A percentile compares a stretch with the other conserved stretches of the same genome.
phyloP scores from a whole-genome alignment of 2,113 vertebrate genomes.

The Noturus placidus region DNA sequence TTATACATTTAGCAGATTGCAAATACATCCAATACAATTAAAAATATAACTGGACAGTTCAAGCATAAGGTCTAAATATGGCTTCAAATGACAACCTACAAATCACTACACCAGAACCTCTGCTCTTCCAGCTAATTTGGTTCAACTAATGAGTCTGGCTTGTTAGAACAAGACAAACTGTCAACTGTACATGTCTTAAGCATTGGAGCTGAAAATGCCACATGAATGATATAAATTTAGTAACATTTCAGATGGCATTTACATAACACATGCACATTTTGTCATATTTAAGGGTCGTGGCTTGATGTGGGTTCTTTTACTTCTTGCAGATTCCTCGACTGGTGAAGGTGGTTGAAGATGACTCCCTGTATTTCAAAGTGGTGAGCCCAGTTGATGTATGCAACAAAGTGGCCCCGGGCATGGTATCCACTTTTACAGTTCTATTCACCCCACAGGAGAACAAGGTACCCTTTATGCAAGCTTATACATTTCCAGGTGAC shows the following conservation, averaged over 20 bases:
- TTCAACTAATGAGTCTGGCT: background rate
- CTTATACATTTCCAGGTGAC: background rate
- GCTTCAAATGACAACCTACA: too few species aligned
- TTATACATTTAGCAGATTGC: background rate
- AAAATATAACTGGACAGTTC: background rate
- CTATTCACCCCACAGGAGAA: slow-evolving; percentile 80
- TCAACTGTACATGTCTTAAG: background rate
- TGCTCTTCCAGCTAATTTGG: background rate
- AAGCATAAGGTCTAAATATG: background rate
- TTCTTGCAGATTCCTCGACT: slow-evolving; percentile 69
- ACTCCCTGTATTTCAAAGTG: slow-evolving; percentile 79
- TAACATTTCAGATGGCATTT: background rate
- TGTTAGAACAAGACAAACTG: background rate
- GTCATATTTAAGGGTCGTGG: background rate
- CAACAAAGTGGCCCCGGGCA: slow-evolving; percentile 76
- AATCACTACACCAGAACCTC: background rate
- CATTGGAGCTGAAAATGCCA: background rate
- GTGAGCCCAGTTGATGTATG: slow-evolving; percentile 60
- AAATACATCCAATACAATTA: background rate
- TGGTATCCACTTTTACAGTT: slow-evolving; percentile 70
- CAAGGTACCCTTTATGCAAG: slow-evolving; percentile 73
- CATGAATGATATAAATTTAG: background rate
- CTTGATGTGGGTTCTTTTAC: too few species aligned
- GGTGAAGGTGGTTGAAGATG: slow-evolving; percentile 76
- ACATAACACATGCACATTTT: background rate